These are phyloP conservation scores for Pantherophis guttatus DNA, from an alignment of 2,113 vertebrate species.

Conservation along the genomic window DNA sequence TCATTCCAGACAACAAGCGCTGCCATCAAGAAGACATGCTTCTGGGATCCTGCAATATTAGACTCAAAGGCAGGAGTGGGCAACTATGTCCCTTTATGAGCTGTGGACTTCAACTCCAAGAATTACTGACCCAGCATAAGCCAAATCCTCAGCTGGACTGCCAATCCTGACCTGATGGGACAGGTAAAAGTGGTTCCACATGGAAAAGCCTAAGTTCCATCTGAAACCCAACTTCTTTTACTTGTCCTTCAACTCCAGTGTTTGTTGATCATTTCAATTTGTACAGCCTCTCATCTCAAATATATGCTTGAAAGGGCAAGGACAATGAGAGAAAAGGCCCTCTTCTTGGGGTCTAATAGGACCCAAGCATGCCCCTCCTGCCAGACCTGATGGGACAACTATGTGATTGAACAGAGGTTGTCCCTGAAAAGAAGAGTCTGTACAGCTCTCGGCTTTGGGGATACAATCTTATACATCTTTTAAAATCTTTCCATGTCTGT, in stretches of 20 bases:
- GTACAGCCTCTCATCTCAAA: background rate
- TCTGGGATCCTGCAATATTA: background rate
- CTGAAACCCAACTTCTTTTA: background rate
- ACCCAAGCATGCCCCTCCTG: background rate
- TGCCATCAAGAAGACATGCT: background rate
- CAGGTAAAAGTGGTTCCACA: background rate
- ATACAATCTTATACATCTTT: conserved; percentile 42
- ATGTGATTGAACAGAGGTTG: background rate
- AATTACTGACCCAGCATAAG: background rate
- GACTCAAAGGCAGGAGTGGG: background rate
- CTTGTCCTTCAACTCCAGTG: background rate
- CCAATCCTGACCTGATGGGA: background rate
- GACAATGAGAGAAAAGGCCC: background rate
- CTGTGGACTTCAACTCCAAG: background rate
- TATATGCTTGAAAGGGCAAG: background rate
- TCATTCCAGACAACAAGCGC: background rate
- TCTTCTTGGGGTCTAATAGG: background rate
- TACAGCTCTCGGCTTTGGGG: background rate
- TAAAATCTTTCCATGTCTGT: conserved; percentile 51
- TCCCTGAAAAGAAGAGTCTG: background rate
- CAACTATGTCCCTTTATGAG: background rate
- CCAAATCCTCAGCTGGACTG: background rate
- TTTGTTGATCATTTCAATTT: background rate
- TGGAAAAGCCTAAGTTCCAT: background rate
- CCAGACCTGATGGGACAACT: background rate